These are phyloP conservation scores for Scaptomyza caliginosa DNA, from an alignment of 2,888 invertebrate genomes.

Conservation along the genomic window DNA sequence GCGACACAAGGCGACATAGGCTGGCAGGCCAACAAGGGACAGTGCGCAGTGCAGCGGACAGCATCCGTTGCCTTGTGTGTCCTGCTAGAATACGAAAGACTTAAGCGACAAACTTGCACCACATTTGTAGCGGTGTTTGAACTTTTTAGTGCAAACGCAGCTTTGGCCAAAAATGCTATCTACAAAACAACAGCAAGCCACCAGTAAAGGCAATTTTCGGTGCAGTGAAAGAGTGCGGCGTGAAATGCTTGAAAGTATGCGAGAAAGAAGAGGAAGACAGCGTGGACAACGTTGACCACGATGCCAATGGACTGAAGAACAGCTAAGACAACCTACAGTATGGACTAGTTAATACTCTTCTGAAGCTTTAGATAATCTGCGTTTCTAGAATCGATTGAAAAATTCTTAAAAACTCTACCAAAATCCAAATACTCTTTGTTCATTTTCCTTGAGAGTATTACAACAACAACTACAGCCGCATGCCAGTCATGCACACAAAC, in stretches of 20 bases:
- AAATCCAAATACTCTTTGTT: too few species aligned
- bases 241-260: constrained; percentile 64
- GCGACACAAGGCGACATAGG: constrained; percentile 52
- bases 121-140: constrained; percentile 48
- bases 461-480: constrained; percentile 45
- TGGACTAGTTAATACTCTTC: not conserved
- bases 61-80: constrained; percentile 3
- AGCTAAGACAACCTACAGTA: constrained; percentile 8
- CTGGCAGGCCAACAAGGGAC: constrained; percentile 13
- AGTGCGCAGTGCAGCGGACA: constrained; percentile 1
- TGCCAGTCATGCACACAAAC: constrained; percentile 58
- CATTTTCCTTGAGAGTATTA: not conserved
- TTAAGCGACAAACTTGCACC: constrained; percentile 67
- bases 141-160: constrained; percentile 50
- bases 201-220: constrained; percentile 45
- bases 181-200: constrained; percentile 42
- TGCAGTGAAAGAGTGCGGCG: constrained; percentile 58
- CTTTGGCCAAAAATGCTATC: constrained; percentile 42
- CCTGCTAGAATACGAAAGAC: constrained; percentile 64
- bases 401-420: too few species aligned
- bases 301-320: constrained; percentile 31
- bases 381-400: too few species aligned
- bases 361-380: too few species aligned
- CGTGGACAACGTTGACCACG: constrained; percentile 4
- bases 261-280: constrained; percentile 4